A percentile compares a stretch with the other conserved stretches of the same genome.
phyloP scores from a whole-genome alignment of 2,797 vertebrate genomes.

The Dermochelys coriacea region DNA sequence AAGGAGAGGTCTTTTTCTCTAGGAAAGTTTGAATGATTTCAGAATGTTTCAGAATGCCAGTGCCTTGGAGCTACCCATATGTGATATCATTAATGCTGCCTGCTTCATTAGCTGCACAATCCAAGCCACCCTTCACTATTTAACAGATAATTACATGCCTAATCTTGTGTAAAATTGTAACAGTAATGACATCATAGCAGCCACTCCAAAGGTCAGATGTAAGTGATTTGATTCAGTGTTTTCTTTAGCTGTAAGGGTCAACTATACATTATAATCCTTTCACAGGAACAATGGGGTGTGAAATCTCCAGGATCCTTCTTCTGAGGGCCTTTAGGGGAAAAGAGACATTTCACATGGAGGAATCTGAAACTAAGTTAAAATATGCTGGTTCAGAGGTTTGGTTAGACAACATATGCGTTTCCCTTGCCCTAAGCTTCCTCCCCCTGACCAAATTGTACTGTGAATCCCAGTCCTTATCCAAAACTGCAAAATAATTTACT shows the following conservation, averaged over 20 bases:
- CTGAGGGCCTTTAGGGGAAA: conserved; percentile 10
- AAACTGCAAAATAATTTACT: not conserved
- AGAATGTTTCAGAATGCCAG: not conserved
- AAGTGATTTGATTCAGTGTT: not conserved
- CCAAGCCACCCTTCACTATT: conserved; percentile 71
- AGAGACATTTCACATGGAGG: not conserved
- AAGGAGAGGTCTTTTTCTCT: not conserved
- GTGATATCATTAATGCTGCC: conserved; percentile 72
- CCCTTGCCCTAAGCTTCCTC: not conserved
- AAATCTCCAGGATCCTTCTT: not conserved
- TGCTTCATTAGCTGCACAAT: conserved; percentile 76
- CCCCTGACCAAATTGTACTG: not conserved
- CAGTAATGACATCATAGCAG: conserved; percentile 77
- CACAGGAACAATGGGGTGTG: not conserved
- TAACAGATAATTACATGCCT: conserved; percentile 83
- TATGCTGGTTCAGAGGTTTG: not conserved
- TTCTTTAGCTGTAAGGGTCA: not conserved
- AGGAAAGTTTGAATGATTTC: not conserved
- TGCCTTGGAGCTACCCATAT: conserved; percentile 71
- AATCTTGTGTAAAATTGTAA: conserved; percentile 85
- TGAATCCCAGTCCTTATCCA: accelerated
- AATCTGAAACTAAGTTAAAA: accelerated
- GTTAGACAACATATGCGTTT: conserved; percentile 10
- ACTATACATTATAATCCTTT: not conserved
- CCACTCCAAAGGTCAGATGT: conserved; percentile 71